phyloP scores from a whole-genome alignment of 2,797 vertebrate species.

The Coccyzus lansbergi region DNA sequence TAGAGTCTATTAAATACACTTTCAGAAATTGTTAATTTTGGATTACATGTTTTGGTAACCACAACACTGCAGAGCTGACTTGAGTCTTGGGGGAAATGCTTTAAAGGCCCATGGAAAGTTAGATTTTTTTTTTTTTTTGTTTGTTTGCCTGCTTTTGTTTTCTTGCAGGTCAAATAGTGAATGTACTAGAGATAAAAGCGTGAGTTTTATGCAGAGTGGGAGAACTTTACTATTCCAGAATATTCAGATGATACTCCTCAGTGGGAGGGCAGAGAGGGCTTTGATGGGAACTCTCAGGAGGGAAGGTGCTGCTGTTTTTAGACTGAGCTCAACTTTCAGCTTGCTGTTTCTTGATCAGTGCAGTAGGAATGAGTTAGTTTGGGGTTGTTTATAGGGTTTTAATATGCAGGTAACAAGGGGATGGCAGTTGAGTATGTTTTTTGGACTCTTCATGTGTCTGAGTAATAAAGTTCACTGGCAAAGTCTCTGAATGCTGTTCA shows the following conservation, averaged over 20 bases:
- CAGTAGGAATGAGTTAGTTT: not conserved
- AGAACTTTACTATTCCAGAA: not conserved
- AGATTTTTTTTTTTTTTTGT: not conserved
- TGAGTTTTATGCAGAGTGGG: not conserved
- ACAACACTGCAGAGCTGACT: not conserved
- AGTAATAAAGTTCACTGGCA: not conserved
- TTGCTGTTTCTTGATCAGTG: not conserved
- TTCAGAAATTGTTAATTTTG: not conserved
- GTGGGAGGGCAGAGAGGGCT: not conserved
- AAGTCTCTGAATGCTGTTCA: not conserved
- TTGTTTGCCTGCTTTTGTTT: not conserved
- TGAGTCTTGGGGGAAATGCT: not conserved
- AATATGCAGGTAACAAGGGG: not conserved
- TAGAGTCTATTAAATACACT: not conserved
- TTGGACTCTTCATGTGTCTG: rapidly evolving
- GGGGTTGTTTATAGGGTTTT: not conserved
- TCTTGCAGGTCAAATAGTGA: not conserved
- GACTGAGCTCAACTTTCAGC: not conserved
- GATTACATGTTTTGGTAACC: not conserved
- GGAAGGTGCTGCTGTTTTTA: not conserved
- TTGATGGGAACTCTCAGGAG: not conserved
- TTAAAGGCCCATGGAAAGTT: not conserved
- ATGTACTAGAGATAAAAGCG: not conserved
- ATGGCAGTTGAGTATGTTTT: not conserved
- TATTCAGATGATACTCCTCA: not conserved